A percentile compares a stretch with the other conserved stretches of the same genome.
Evolutionary conservation across 2,888 invertebrate genomes (phyloP).

Genomic region (Ligdia adustata): DNA sequence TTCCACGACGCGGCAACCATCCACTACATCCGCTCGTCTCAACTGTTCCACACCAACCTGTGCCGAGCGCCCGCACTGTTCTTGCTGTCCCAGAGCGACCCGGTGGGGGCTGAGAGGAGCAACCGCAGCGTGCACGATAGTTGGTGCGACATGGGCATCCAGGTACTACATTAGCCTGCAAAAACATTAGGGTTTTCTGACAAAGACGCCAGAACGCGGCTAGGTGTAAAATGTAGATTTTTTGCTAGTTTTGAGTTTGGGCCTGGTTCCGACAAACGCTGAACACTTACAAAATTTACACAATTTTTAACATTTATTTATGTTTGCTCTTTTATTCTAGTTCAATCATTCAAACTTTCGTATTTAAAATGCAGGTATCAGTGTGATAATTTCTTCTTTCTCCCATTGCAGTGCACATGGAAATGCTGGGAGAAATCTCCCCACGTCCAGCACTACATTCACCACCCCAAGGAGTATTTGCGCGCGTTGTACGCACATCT

Average conservation of each 20-base stretch:
- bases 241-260: too few species aligned
- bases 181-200: too few species aligned
- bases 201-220: too few species aligned
- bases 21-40: constrained; percentile 93
- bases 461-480: constrained; percentile 88
- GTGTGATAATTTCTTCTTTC: too few species aligned
- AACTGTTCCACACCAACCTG: constrained; percentile 91
- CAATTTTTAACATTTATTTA: too few species aligned
- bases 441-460: constrained; percentile 88
- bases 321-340: too few species aligned
- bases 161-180: constrained; percentile 84
- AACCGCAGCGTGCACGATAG: constrained; percentile 88
- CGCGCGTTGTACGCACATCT: constrained; percentile 86
- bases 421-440: constrained; percentile 91
- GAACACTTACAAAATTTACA: too few species aligned
- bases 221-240: too few species aligned
- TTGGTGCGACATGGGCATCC: constrained; percentile 90
- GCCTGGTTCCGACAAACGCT: too few species aligned
- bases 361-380: too few species aligned
- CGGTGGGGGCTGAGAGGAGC: constrained; percentile 89
- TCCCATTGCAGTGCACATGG: constrained; percentile 84
- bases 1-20: constrained; percentile 92
- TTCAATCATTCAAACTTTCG: too few species aligned
- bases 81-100: constrained; percentile 86
- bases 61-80: constrained; percentile 90